These are phyloP conservation scores for Cavia porcellus DNA, from an alignment of 2,113 vertebrate species.

Conservation along the genomic window DNA sequence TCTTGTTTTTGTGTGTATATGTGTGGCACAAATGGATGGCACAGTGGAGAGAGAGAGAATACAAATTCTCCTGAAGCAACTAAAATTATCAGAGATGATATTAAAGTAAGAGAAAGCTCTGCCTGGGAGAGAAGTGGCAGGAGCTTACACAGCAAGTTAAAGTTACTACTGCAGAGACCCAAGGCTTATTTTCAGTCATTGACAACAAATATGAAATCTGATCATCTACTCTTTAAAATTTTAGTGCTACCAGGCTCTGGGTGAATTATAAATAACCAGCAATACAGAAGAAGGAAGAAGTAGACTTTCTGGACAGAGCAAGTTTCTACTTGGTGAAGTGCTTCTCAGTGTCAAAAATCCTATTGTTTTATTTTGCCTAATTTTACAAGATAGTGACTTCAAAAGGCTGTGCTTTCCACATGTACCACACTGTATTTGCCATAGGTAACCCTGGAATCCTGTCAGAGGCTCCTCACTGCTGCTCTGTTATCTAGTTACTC, in stretches of 20 bases:
- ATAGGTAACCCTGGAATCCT: background rate
- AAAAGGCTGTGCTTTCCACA: background rate
- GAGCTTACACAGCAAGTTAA: background rate
- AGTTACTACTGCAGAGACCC: background rate
- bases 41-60: background rate
- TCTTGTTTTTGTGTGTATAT: background rate
- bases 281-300: background rate
- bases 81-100: background rate
- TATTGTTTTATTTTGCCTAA: background rate
- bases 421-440: too few species aligned
- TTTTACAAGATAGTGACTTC: background rate
- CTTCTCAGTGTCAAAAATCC: background rate
- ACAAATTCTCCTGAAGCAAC: background rate
- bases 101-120: background rate
- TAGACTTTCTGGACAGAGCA: background rate
- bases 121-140: background rate
- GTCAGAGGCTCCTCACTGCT: background rate
- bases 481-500: background rate
- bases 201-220: background rate
- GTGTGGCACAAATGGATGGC: background rate
- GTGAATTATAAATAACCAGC: background rate
- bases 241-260: background rate
- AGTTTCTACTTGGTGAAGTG: background rate
- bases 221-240: conserved; percentile 1
- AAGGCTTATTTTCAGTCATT: background rate